Base-by-base conservation (phyloP, 2,113 vertebrate species). In the Nothoprocta perdicaria region DNA sequence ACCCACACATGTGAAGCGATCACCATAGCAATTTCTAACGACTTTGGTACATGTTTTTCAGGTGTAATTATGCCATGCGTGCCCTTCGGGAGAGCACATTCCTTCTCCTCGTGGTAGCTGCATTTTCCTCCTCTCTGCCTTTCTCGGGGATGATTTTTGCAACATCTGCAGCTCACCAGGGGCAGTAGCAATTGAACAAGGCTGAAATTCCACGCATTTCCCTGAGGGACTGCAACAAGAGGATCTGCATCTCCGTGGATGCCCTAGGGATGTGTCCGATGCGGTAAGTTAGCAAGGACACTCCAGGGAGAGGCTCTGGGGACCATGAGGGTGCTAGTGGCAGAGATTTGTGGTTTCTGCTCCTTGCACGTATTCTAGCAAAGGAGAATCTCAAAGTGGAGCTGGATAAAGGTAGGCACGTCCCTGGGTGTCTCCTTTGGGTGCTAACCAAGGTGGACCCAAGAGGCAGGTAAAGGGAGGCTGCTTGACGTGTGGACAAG, bases 21-120 rank as follows among this genome's bases (percentile, higher is more conserved):
- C 93, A 76, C 45, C 53, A 6, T 9, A 46, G 83, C 67, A 89
- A 67, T 91, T 93, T 53, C 79, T 22, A 67, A 58, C 62, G 66
- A 19, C 10, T 88, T 84, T 40, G 75, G 80, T 8, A 74, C 61
- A 63, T 40, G 17, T 72, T 91, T 62, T 83, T 43, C 58, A 75
- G 90, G 69, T 58, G 41, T 66, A 53, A 38, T 84, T 62, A 73
- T 10, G 38, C 24, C 0, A 0, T 88, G 40, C 1, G 57, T 53
- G 67, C 61, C 77, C 74, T 76, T 86, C 78, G 76, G 74, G 69
- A 94, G 48, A 84, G 62, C 22, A 86, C 90, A 94, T 84, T 72
- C 93, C 86, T 86, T 84, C 60, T 58, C 48, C 33, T 82, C 6
- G 10, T 50, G 62, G 15, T 31, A 76, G 71, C 48, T 69, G 88